Evolutionary conservation across 2,888 invertebrate genomes (phyloP), one percentile per base, ranked within the genome.

Genomic region (Nudaria mundana): DNA sequence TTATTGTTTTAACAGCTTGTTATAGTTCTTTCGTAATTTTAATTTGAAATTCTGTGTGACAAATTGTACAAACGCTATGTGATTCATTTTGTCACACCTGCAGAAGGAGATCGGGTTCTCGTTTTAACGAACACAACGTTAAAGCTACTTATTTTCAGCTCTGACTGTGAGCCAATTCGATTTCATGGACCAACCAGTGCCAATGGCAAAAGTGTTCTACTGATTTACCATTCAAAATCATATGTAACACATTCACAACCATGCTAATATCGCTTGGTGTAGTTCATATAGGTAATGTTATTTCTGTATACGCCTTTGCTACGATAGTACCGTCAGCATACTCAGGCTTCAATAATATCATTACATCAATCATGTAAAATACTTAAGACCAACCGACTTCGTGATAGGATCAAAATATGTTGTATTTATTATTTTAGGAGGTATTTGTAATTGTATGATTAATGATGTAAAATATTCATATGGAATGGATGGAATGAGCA

Each of bases 121-220:
- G 56, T 74, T 74, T 73, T 67, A 70, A 56, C 59, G 72, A 67
- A 66, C 64, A 60, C 59, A 63, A 66, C 65, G 65, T 66, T 66
- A 66, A 70, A 75, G 60, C 63, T 72, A 68, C 76, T 78, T 85
- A 85, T 86, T 86, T 85, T 79, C 68, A 82, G 79, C 73, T 69
- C 80, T 81, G 85, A 81, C 76, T 76, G 76, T 69, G 72, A 76
- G 83, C 87, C 86, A 84, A 86, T 80, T 83, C 81, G 78, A 85
- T 86, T 83, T 81, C 79, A 82, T 74, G 81, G 74, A 64, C 70
- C 76, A 66, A 59, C 66, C 70, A 73, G 59, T 77, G 77, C 69
- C 79, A 78, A 74, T 76, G 73, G 72, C 68, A 71, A 71, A 70
- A 62, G 55, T 59, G 54, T 48, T 62, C 55, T 56, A 52, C 56